Conservation (phyloP, 2,113 vertebrate genomes). For the Onychostoma macrolepis region DNA sequence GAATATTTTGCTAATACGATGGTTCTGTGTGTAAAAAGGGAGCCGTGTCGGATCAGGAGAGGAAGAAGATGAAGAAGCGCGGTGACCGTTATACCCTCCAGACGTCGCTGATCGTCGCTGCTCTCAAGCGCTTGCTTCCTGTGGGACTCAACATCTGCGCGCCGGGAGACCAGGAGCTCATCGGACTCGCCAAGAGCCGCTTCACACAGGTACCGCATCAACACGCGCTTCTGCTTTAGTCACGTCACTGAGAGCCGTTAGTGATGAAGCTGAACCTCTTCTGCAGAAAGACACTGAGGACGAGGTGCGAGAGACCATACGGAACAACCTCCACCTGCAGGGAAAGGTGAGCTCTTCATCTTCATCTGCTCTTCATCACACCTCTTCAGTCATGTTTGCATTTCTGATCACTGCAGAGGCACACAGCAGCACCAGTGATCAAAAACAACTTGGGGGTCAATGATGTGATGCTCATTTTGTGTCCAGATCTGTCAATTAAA, state of each 20-base stretch:
- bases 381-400: constrained; percentile 4
- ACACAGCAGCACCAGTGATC: neutral
- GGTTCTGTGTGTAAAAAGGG: constrained; percentile 70
- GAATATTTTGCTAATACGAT: neutral
- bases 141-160: constrained; percentile 93
- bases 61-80: constrained; percentile 93
- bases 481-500: neutral
- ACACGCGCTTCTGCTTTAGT: neutral
- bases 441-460: neutral
- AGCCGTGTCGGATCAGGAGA: constrained; percentile 91
- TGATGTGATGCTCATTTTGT: neutral
- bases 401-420: neutral
- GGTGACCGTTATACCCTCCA: constrained; percentile 92
- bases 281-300: constrained; percentile 96
- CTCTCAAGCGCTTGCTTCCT: constrained; percentile 90
- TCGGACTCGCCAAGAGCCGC: constrained; percentile 88
- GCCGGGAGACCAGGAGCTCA: constrained; percentile 95
- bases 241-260: neutral
- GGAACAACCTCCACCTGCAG: constrained; percentile 91
- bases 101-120: constrained; percentile 93
- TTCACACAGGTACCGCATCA: constrained; percentile 72
- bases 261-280: neutral
- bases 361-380: constrained; percentile 25
- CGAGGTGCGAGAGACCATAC: constrained; percentile 90
- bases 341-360: constrained; percentile 85